Evolutionary conservation across 2,888 invertebrate species (phyloP).

Genomic region (Ochropleura plecta): DNA sequence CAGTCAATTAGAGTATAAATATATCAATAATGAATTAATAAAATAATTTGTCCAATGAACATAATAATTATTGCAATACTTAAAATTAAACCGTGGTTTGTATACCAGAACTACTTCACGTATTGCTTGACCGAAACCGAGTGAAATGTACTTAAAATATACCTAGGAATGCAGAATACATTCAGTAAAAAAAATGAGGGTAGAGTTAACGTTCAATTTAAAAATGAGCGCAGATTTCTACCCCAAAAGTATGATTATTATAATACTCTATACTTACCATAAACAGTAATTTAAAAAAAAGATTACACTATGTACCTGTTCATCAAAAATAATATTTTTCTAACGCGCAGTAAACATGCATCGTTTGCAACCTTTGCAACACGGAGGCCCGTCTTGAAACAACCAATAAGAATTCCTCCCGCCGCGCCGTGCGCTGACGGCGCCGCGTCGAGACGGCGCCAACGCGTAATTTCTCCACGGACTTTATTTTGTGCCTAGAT

Average conservation of each 20-base stretch:
- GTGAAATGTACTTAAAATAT: conserved; percentile 56
- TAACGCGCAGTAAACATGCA: conserved; percentile 39
- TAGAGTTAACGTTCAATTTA: conserved; percentile 34
- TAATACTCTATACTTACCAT: conserved; percentile 23
- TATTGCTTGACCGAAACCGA: conserved; percentile 76
- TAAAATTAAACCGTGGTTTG: conserved; percentile 67
- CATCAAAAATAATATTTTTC: conserved; percentile 16
- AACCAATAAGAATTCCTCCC: conserved; percentile 77
- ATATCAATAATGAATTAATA: conserved; percentile 71
- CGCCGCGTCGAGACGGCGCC: conserved; percentile 74
- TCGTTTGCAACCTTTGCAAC: conserved; percentile 36
- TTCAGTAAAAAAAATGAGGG: conserved; percentile 41
- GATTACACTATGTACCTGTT: neutral
- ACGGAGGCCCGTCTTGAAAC: conserved; percentile 76
- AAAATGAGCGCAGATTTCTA: neutral
- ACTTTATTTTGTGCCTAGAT: conserved; percentile 37
- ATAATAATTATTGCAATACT: conserved; percentile 72
- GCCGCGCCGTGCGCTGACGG: conserved; percentile 65
- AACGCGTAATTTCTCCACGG: conserved; percentile 62
- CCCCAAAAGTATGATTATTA: conserved; percentile 14
- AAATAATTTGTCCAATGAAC: conserved; percentile 70
- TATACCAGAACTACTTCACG: conserved; percentile 78
- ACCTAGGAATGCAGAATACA: neutral
- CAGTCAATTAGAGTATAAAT: conserved; percentile 71
- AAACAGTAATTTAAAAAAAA: neutral